Conservation (phyloP, 2,113 vertebrate species). For the Eudorcas thomsonii region DNA sequence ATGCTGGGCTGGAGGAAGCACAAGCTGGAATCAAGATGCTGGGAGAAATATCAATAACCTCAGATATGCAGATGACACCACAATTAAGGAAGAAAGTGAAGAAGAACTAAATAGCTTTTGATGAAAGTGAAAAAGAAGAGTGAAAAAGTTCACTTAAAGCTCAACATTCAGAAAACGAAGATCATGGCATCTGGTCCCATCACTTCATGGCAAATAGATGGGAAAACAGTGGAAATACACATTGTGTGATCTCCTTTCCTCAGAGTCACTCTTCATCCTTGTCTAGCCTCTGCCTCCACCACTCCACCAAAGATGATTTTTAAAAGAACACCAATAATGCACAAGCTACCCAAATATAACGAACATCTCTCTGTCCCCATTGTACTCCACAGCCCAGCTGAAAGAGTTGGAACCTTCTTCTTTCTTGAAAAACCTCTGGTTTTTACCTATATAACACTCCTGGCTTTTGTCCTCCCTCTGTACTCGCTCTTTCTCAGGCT, state of each 20-base stretch:
- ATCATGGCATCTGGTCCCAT: neutral
- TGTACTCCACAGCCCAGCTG: neutral
- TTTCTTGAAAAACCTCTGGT: neutral
- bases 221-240: neutral
- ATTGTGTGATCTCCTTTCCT: neutral
- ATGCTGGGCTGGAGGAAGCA: neutral
- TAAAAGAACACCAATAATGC: neutral
- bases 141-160: neutral
- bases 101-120: neutral
- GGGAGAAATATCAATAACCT: neutral
- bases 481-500: neutral
- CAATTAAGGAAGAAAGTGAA: neutral
- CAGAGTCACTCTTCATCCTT: neutral
- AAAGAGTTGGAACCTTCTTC: neutral
- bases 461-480: neutral
- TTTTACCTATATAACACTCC: neutral
- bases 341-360: neutral
- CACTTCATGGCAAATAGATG: neutral
- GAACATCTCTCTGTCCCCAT: neutral
- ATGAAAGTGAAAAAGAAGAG: neutral
- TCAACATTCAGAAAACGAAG: neutral
- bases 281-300: neutral
- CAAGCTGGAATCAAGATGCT: neutral
- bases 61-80: neutral
- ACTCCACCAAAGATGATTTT: neutral